Percentiles rank a stretch among this genome's conserved stretches.
phyloP scores from a whole-genome alignment of 35 echinoderm and acorn worm genomes.

The Chiridota heheva region DNA sequence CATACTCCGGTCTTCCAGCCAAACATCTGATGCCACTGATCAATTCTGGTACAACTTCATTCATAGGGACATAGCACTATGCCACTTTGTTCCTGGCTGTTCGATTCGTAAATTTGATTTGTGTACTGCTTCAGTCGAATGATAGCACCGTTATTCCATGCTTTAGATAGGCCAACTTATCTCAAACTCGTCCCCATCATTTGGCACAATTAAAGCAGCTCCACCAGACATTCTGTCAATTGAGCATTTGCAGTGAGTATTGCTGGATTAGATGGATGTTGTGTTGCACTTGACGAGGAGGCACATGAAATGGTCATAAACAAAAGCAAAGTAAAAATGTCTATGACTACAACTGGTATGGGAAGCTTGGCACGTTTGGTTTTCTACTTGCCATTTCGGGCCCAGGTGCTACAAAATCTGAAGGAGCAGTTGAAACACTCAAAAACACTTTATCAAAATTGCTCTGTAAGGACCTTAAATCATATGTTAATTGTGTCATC shows the following conservation, averaged over 20 bases:
- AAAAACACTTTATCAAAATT: slow-evolving; percentile 9
- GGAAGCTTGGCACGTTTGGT: slow-evolving; percentile 8
- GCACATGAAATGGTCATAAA: slow-evolving; percentile 57
- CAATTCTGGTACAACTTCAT: slow-evolving; percentile 48
- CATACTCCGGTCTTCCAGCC: background rate
- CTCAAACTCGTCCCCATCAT: slow-evolving; percentile 39
- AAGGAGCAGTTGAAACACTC: slow-evolving; percentile 15
- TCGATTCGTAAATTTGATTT: slow-evolving; percentile 16
- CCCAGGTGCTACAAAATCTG: slow-evolving; percentile 23
- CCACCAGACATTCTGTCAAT: background rate
- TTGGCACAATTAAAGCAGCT: slow-evolving; percentile 37
- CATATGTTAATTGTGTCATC: slow-evolving; percentile 24
- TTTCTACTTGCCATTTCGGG: slow-evolving; percentile 34
- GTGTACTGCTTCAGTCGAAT: slow-evolving; percentile 19
- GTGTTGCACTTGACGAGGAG: slow-evolving; percentile 53
- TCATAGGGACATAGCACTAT: slow-evolving; percentile 39
- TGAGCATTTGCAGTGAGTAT: slow-evolving; percentile 46
- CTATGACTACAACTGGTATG: slow-evolving; percentile 22
- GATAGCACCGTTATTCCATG: slow-evolving; percentile 52
- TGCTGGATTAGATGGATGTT: slow-evolving; percentile 17
- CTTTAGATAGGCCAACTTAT: slow-evolving; percentile 53
- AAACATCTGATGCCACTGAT: slow-evolving; percentile 2
- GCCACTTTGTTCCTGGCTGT: slow-evolving; percentile 38
- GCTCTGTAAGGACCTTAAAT: slow-evolving; percentile 2
- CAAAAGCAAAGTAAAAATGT: slow-evolving; percentile 48